Evolutionary conservation across 2,888 invertebrate genomes (phyloP), one percentile per base, ranked within the genome.

Genomic region (Lasiommata megera): DNA sequence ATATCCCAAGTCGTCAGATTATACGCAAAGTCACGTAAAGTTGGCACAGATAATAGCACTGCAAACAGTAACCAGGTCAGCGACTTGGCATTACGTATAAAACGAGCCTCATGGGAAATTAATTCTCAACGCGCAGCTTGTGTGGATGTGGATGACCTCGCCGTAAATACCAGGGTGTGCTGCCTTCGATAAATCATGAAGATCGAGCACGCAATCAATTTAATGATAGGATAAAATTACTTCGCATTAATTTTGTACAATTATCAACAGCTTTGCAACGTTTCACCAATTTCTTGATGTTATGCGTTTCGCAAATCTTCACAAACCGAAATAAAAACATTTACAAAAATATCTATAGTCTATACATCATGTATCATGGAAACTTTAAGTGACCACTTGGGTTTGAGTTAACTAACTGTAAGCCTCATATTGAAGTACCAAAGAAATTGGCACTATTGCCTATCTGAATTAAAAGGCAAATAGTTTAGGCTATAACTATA

Each of bases 11-110:
- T 56, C 41, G 37, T 23, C 47, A 52, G 60, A 62, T 57, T 55
- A 58, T 57, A 60, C 54, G 36, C 40, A 51, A 54, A 72, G 70
- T 77, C 73, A 77, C 74, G 73, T 73, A 69, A 70, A 67, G 71
- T 73, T 70, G 67, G 63, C 67, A 66, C 63, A 62, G 69, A 72
- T 72, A 71, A 72, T 68, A 68, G 63, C 68, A 69, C 63, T 62
- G 62, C 66, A 69, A 72, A 69, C 64, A 67, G 70, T 72, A 79
- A 79, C 71, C 72, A 73, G 77, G 79, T 71, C 73, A 75, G 61
- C 61, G 65, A 67, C 67, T 53, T 46, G 56, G 58, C 55, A 58
- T 59, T 66, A 61, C 60, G 61, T 60, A 58, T 51, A 52, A 56
- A 60, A 55, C 54, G 48, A 57, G 65, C 58, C 65, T 58, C 65